Evolutionary conservation across 2,113 vertebrate species (phyloP).

Genomic region (Romanogobio albipinnatus): DNA sequence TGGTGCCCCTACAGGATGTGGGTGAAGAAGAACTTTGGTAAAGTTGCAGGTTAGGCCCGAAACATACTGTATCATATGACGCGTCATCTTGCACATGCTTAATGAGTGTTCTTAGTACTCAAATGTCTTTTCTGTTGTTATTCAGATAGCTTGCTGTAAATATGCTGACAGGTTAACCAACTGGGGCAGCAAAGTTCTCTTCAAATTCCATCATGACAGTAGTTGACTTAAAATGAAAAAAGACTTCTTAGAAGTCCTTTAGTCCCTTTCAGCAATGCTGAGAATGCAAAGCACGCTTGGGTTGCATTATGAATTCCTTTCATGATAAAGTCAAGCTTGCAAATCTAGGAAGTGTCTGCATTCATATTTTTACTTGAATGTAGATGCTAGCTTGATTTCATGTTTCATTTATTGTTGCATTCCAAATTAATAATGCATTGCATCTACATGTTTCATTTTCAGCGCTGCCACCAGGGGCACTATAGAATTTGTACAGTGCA

Average conservation of each 20-base stretch:
- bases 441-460: neutral
- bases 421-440: neutral
- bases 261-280: neutral
- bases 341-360: neutral
- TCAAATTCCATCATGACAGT: neutral
- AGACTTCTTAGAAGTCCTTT: no score
- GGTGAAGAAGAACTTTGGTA: conserved; percentile 16
- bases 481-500: neutral
- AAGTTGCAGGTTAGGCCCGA: neutral
- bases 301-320: neutral
- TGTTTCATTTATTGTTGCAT: neutral
- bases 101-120: no score
- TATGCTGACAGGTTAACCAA: neutral
- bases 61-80: neutral
- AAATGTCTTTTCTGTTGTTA: no score
- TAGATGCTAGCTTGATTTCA: neutral
- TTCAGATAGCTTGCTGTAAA: neutral
- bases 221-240: neutral
- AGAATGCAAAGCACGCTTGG: neutral
- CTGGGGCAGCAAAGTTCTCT: neutral
- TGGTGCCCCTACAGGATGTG: conserved; percentile 7
- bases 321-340: neutral
- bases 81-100: neutral
- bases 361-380: neutral
- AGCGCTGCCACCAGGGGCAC: neutral